Evolutionary conservation across 2,113 vertebrate species (phyloP).

Genomic region (Pteropus alecto): DNA sequence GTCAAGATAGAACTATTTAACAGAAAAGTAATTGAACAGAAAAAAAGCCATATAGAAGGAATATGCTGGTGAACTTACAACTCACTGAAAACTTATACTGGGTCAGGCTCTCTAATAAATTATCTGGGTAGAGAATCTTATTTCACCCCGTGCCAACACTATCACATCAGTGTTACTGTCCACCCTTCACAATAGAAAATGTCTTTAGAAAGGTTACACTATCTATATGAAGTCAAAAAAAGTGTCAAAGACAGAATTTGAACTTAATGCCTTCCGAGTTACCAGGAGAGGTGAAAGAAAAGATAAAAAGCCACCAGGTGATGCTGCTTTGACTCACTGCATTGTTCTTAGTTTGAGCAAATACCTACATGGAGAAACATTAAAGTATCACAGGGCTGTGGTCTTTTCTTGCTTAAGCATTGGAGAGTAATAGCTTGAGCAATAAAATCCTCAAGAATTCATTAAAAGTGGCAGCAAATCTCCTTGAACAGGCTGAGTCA

Average conservation of each 20-base stretch:
- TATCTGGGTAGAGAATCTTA: background rate
- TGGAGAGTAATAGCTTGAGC: conserved; percentile 34
- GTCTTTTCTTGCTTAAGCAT: conserved; percentile 28
- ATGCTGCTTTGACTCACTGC: background rate
- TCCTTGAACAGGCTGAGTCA: conserved; percentile 37
- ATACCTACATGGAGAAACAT: conserved; percentile 22
- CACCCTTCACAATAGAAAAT: background rate
- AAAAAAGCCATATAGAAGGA: background rate
- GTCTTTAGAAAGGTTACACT: background rate
- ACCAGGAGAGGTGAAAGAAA: background rate
- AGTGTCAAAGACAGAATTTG: background rate
- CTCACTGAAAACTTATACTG: background rate
- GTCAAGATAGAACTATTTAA: background rate
- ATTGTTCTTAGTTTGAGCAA: conserved; percentile 27
- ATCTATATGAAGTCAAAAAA: background rate
- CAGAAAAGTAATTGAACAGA: background rate
- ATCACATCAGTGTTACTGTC: too few species aligned
- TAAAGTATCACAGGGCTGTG: background rate
- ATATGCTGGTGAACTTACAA: background rate
- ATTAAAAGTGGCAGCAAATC: conserved; percentile 43
- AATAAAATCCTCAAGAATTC: conserved; percentile 61
- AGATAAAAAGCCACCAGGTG: background rate
- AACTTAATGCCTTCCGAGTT: background rate
- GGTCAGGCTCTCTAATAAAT: background rate
- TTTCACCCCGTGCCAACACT: background rate